phyloP scores from a whole-genome alignment of 2,797 vertebrate species.

The Loriculus beryllinus region DNA sequence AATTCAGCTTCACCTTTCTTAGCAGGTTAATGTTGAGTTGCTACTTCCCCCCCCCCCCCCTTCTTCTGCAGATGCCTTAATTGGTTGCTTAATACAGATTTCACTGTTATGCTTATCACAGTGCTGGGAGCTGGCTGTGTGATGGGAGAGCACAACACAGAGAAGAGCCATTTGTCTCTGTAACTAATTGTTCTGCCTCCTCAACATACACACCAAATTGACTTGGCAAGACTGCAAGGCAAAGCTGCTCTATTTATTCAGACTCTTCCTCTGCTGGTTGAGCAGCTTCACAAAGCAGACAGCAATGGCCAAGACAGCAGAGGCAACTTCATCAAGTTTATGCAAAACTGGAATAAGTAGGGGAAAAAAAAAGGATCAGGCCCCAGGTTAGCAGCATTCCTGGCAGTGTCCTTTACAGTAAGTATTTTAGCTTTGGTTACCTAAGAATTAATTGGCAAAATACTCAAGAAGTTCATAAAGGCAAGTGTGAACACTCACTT shows the following conservation, averaged over 20 bases:
- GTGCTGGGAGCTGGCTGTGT: neutral
- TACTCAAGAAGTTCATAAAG: neutral
- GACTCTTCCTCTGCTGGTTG: neutral
- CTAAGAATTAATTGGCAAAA: neutral
- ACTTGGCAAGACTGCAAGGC: neutral
- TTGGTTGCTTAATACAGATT: neutral
- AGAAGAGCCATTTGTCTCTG: neutral
- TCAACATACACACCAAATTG: neutral
- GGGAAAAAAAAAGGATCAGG: neutral
- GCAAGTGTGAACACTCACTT: neutral
- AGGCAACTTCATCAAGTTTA: neutral
- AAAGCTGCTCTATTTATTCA: neutral
- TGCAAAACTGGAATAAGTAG: neutral
- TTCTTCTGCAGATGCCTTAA: neutral
- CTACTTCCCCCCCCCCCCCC: neutral
- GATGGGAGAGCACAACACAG: neutral
- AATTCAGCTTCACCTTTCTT: neutral
- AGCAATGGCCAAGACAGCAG: neutral
- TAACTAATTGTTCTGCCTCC: constrained; percentile 4
- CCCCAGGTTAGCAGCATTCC: neutral
- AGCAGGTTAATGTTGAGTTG: neutral
- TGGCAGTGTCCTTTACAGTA: neutral
- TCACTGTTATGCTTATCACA: neutral
- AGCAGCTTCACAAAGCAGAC: neutral
- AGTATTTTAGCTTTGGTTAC: neutral